Conservation (phyloP, 2,888 invertebrate genomes). For the Listrodromus nycthemerus region DNA sequence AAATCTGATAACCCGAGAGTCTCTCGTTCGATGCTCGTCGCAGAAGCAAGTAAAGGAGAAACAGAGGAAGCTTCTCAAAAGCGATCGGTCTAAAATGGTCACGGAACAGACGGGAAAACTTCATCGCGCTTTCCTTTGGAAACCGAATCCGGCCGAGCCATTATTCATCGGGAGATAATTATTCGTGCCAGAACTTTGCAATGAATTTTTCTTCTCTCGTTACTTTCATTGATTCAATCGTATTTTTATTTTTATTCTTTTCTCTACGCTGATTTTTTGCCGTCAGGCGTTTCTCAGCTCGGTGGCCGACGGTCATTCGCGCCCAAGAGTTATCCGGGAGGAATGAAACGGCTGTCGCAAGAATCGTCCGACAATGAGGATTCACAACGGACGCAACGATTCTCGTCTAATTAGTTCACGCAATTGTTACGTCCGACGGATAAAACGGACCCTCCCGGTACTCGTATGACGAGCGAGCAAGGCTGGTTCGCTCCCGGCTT, state of each 20-base stretch:
- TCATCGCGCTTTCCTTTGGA: slow-evolving; percentile 5
- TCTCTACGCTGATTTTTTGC: not conserved
- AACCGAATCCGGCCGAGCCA: not conserved
- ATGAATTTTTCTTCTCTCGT: not conserved
- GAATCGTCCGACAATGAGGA: slow-evolving; percentile 54
- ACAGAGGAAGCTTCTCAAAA: not conserved
- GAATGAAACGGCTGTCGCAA: slow-evolving; percentile 41
- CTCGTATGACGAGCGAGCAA: slow-evolving; percentile 46
- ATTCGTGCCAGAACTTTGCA: not conserved
- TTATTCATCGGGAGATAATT: not conserved
- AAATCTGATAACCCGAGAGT: not conserved
- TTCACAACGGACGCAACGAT: slow-evolving; percentile 52
- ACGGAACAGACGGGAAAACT: slow-evolving; percentile 32
- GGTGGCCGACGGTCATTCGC: not conserved
- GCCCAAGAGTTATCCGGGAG: not conserved
- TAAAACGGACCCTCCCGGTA: slow-evolving; percentile 40
- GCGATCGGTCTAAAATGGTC: too few species aligned
- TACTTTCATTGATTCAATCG: not conserved
- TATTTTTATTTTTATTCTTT: not conserved
- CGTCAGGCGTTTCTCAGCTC: slow-evolving; percentile 7
- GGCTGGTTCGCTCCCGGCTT: slow-evolving; percentile 34
- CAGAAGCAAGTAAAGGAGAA: not conserved
- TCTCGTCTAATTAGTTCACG: slow-evolving; percentile 61
- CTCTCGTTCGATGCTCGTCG: not conserved
- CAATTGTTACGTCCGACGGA: slow-evolving; percentile 17